Evolutionary conservation across 2,888 invertebrate genomes (phyloP).

Genomic region (Hartigia nigra): DNA sequence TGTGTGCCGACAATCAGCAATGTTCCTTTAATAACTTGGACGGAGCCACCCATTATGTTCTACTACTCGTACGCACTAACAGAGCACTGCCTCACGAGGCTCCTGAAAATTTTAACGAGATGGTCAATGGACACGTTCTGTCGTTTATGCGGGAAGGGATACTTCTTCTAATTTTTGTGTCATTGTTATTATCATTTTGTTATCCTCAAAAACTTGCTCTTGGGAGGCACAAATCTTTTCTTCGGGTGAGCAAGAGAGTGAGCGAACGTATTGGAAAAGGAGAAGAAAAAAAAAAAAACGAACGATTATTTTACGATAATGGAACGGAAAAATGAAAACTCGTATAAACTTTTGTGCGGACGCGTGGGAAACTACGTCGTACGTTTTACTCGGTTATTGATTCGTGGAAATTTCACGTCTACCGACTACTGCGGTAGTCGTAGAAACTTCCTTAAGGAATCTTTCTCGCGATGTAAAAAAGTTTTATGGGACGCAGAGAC

Average conservation of each 20-base stretch:
- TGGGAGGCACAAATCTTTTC: slow-evolving; percentile 10
- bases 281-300: no score
- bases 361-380: background rate
- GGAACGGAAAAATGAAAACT: background rate
- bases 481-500: background rate
- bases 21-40: slow-evolving; percentile 59
- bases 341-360: background rate
- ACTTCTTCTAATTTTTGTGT: background rate
- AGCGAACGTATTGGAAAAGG: background rate
- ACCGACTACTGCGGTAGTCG: background rate
- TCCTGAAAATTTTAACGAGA: background rate
- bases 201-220: slow-evolving; percentile 4
- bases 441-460: background rate
- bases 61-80: slow-evolving; percentile 18
- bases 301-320: background rate
- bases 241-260: slow-evolving; percentile 19
- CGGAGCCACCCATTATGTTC: slow-evolving; percentile 48
- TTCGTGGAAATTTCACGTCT: background rate
- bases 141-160: background rate
- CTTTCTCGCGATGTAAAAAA: background rate
- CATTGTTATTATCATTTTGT: background rate
- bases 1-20: slow-evolving; percentile 66
- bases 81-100: slow-evolving; percentile 3
- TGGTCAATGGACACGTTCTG: background rate
- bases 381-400: background rate